These are phyloP conservation scores for Muscidifurax raptorellus DNA, from an alignment of 1,140 invertebrate genomes.

Conservation along the genomic window DNA sequence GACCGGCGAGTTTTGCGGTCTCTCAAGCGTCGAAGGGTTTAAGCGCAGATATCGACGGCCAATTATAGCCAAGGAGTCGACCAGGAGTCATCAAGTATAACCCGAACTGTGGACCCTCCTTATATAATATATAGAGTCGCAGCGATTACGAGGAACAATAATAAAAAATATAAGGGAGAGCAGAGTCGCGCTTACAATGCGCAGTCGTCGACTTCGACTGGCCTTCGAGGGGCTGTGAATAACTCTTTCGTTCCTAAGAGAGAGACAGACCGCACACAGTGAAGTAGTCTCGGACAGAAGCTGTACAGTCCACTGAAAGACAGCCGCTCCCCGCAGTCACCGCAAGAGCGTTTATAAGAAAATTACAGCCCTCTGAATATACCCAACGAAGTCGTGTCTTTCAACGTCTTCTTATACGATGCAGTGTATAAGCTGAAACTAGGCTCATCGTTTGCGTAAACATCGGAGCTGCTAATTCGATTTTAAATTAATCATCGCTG, in stretches of 20 bases:
- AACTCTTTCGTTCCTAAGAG: constrained; percentile 38
- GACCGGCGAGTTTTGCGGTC: constrained; percentile 1
- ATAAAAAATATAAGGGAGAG: background rate
- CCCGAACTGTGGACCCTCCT: background rate
- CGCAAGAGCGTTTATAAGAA: constrained; percentile 68
- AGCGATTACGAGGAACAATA: background rate
- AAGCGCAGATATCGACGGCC: constrained; percentile 40
- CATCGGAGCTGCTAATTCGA: too few species aligned
- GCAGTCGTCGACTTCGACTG: background rate
- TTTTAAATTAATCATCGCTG: background rate
- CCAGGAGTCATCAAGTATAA: background rate
- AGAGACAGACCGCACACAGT: background rate
- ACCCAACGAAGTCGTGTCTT: too few species aligned
- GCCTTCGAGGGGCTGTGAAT: constrained; percentile 20
- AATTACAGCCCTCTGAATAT: constrained; percentile 61
- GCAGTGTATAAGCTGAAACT: too few species aligned
- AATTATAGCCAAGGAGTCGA: constrained; percentile 19
- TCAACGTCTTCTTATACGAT: too few species aligned
- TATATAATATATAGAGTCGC: background rate
- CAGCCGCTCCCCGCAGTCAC: background rate
- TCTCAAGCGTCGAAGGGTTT: constrained; percentile 15
- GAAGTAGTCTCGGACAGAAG: constrained; percentile 29
- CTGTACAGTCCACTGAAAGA: constrained; percentile 22
- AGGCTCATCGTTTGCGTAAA: too few species aligned
- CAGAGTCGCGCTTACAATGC: background rate